Conservation (phyloP, 2,113 vertebrate genomes). For the Indicator maculatus region DNA sequence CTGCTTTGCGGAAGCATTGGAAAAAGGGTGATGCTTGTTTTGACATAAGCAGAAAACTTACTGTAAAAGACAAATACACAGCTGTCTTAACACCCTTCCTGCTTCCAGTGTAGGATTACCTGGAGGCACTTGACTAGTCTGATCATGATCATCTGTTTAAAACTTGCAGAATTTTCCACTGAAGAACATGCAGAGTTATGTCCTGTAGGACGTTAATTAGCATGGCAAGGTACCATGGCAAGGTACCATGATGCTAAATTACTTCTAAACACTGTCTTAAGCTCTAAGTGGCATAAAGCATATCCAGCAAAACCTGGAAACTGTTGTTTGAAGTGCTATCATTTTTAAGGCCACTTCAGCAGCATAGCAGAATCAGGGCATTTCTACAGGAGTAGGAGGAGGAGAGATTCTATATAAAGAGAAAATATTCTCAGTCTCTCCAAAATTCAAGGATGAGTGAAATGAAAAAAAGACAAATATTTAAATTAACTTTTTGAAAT, state of each 20-base stretch:
- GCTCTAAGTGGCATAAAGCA: neutral
- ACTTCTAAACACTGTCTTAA: neutral
- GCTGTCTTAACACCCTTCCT: neutral
- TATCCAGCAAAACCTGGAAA: neutral
- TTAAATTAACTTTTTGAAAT: slow-evolving; percentile 50
- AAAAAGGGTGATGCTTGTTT: neutral
- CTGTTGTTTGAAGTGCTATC: slow-evolving; percentile 2
- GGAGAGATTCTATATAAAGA: slow-evolving; percentile 17
- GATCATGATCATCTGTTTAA: neutral
- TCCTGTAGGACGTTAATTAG: neutral
- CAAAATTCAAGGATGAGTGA: neutral
- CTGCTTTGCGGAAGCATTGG: neutral
- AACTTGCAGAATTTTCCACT: neutral
- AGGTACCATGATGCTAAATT: neutral
- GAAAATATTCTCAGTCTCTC: slow-evolving; percentile 17
- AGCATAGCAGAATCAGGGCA: neutral
- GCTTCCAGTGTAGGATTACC: neutral
- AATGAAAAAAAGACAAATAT: slow-evolving; percentile 17
- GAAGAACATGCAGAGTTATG: neutral
- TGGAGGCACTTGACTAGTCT: neutral
- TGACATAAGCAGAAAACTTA: neutral
- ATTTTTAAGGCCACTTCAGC: neutral
- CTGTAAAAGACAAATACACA: neutral
- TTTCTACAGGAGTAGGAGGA: neutral
- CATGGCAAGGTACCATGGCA: neutral